Base-by-base conservation (phyloP, 2,888 invertebrate genomes). In the Lymantria dispar region DNA sequence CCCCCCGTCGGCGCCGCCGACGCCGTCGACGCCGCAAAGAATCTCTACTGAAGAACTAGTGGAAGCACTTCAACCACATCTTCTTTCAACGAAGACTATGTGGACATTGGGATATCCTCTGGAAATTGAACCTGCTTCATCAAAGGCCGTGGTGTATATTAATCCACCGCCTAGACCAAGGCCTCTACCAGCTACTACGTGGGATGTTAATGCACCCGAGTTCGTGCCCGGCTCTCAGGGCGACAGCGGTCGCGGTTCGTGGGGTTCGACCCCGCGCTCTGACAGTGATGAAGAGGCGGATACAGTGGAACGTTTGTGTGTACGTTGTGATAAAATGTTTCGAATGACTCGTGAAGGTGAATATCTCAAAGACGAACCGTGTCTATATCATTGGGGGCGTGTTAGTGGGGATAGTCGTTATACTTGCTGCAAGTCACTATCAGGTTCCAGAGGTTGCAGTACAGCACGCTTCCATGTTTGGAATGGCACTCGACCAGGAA, bases 361-460 rank as follows among this genome's bases (percentile, higher is more conserved):
- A 72, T 97, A 97, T 77, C 78, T 95, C 22, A 93, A 93, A 3
- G 91, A 93, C 43, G 96, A 97, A 60, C 91, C 93, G 51, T 99
- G 99, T 85, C 76, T 92, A 13, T 97, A 97, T 80, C 99, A 99
- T 79, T 97, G 96, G 95, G 98, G 98, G 15, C 95, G 96, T 67
- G 83, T 95, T n/a, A 93, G 92, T 75, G 80, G 79, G 29, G 88
- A 91, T 43, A 83, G 83, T 22, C 86, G 85, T 50, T 95, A 94
- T 80, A 87, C 92, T 8, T 97, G 97, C 72, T 97, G 97, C 73
- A 84, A 88, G 8, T 85, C 79, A 12, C 73, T 83, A 0, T 72
- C 83, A 14, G 84, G 89, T 8, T 82, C 93, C 0, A 78, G 83
- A 41, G 96, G 97, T 0, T 97, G 97, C 81, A 91, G 93, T 7